phyloP scores from a whole-genome alignment of 35 echinoderm and acorn worm genomes.

The Patiria miniata region DNA sequence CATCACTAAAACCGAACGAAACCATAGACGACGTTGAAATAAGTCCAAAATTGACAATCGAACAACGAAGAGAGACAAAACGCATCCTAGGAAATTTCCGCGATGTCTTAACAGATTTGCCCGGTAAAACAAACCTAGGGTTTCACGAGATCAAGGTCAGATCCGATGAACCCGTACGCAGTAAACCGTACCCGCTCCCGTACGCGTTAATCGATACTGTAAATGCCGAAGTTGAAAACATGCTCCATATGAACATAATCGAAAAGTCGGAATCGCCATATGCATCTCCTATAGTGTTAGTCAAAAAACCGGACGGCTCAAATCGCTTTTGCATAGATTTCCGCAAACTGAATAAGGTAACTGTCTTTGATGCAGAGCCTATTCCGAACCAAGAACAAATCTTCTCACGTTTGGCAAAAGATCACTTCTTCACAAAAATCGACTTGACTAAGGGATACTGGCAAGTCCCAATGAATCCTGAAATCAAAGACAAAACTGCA shows the following conservation, averaged over 20 bases:
- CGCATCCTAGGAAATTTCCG: constrained; percentile 13
- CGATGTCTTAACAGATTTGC: constrained; percentile 62
- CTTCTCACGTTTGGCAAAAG: constrained; percentile 50
- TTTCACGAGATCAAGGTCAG: background rate
- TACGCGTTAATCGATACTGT: too few species aligned
- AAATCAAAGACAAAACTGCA: too few species aligned
- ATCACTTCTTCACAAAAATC: constrained; percentile 46
- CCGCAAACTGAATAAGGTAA: constrained; percentile 38
- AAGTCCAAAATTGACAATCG: too few species aligned
- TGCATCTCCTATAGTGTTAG: constrained; percentile 45
- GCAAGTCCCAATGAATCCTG: too few species aligned
- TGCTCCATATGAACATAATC: constrained; percentile 58
- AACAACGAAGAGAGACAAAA: background rate
- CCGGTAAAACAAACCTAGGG: background rate
- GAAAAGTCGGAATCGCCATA: too few species aligned
- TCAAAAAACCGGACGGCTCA: constrained; percentile 30
- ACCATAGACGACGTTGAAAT: constrained; percentile 24
- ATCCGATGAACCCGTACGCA: constrained; percentile 45
- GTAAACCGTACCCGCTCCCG: too few species aligned
- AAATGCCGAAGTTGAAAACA: constrained; percentile 45
- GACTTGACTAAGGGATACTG: too few species aligned
- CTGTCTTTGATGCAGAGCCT: constrained; percentile 46
- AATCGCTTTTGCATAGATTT: constrained; percentile 61
- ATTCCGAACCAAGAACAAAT: constrained; percentile 66
- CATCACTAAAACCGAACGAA: constrained; percentile 13